Evolutionary conservation across 2,797 vertebrate genomes (phyloP), one percentile per base, ranked within the genome.

Genomic region (Acipenser ruthenus): DNA sequence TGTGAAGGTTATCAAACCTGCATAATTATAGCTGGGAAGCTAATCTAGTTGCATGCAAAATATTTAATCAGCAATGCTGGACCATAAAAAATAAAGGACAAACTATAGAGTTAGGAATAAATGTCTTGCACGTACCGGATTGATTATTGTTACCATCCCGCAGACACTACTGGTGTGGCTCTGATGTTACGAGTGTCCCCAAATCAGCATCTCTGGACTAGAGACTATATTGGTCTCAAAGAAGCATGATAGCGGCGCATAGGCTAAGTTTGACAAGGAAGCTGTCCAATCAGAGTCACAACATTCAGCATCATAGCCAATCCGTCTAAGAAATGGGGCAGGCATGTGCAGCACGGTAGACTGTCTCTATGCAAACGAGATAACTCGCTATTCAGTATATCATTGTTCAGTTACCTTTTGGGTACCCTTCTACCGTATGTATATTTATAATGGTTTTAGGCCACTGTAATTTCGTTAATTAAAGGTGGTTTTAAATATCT

Each of bases 291-390:
- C 74, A 68, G 63, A 68, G 52, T 8, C 66, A 49, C 78, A 77
- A 74, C 72, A 77, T 71, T 71, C 63, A n/a, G 61, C 71, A 13
- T 8, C 48, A 67, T 55, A n/a, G 65, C 86, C 86, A 87, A 87
- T 88, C 83, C 63, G 65, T 70, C 67, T 63, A 51, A 55, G 6
- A 67, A 70, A 70, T 66, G 67, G 2, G 63, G 74, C 53, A 64
- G 63, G 53, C 50, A 65, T 65, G 51, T 55, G 51, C 69, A 90
- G 82, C 89, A 89, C 75, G 87, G 72, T 90, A 83, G 89, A 81
- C 82, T 85, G 88, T 83, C 77, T 76, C 78, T 75, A 79, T 82
- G 71, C 49, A 78, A 76, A 81, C 4, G 8, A 66, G 12, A 37
- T 4, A 37, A 37, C 3, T 37, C 37, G 37, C 5, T 37, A 37